These are phyloP conservation scores for Centropus unirufus DNA, from an alignment of 2,113 vertebrate genomes.

Conservation along the genomic window DNA sequence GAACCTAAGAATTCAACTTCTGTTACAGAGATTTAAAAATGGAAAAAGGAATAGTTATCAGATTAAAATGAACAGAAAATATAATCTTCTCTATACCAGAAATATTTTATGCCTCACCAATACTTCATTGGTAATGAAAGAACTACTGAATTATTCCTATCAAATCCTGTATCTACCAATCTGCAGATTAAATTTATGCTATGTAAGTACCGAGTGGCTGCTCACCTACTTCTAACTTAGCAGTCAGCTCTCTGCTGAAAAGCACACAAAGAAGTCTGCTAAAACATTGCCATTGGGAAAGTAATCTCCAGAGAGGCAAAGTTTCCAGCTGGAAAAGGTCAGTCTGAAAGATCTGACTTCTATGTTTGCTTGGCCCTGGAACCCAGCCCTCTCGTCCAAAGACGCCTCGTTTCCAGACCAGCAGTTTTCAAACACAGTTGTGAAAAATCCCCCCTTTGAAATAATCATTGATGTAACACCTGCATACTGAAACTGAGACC, in stretches of 20 bases:
- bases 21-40: neutral
- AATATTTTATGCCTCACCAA: neutral
- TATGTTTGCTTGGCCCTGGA: neutral
- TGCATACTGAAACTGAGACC: neutral
- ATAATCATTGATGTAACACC: neutral
- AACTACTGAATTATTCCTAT: neutral
- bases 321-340: neutral
- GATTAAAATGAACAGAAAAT: neutral
- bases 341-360: neutral
- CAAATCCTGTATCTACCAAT: neutral
- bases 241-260: neutral
- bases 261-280: neutral
- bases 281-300: neutral
- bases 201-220: neutral
- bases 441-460: neutral
- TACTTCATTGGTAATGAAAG: neutral
- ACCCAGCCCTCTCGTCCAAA: neutral
- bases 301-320: neutral
- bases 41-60: neutral
- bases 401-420: neutral
- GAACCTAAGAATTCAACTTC: neutral
- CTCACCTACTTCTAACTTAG: neutral
- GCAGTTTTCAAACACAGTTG: neutral
- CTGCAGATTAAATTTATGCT: neutral
- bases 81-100: neutral